Evolutionary conservation across 92 coral and sea anemone species (phyloP).

Genomic region (Actinostola sp.): DNA sequence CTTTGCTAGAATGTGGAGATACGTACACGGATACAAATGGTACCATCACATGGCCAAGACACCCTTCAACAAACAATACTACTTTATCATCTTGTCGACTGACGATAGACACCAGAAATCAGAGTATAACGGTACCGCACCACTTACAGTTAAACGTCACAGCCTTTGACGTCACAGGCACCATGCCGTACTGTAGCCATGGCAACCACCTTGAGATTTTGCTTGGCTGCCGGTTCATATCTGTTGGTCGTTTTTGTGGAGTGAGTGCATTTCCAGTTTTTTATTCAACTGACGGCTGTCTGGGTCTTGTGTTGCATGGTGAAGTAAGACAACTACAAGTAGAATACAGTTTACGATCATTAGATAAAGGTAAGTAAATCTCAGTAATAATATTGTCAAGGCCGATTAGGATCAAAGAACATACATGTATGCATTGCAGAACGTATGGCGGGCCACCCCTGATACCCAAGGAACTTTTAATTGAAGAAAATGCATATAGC

Average conservation of each 20-base stretch:
- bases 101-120: constrained; percentile 28
- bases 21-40: background rate
- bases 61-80: background rate
- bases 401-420: background rate
- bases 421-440: background rate
- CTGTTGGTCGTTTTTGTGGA: constrained; percentile 65
- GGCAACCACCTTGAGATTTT: constrained; percentile 54
- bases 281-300: constrained; percentile 62
- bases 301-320: constrained; percentile 36
- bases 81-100: background rate
- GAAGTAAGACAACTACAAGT: constrained; percentile 9
- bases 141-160: constrained; percentile 44
- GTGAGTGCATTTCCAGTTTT: constrained; percentile 40
- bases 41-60: background rate
- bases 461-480: background rate
- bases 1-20: background rate
- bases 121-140: background rate
- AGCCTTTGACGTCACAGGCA: constrained; percentile 29
- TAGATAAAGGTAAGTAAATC: constrained; percentile 28
- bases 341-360: constrained; percentile 36
- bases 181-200: constrained; percentile 46
- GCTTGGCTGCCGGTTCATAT: constrained; percentile 45
- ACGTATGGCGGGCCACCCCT: background rate
- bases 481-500: background rate
- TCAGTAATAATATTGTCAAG: background rate